Evolutionary conservation across 2,888 invertebrate genomes (phyloP), one percentile per base, ranked within the genome.

Genomic region (Anodontia alba): DNA sequence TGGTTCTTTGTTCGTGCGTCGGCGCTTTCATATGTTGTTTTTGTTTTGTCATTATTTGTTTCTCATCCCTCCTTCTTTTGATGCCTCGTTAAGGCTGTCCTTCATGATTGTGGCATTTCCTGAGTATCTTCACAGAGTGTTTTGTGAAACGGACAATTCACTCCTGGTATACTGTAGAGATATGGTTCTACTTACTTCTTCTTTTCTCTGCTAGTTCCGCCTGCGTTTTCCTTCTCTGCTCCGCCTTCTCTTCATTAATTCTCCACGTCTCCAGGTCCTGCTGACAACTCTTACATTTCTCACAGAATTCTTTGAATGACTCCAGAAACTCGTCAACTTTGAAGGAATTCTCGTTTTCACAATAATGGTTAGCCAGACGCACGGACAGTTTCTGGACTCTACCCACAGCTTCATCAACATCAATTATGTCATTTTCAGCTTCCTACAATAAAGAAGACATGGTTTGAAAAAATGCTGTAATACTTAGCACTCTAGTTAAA

Each of bases 271-370:
- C 97, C 94, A 99, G 98, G 93, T 99, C 95, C 91, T 94, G 93
- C 72, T 92, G 90, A 38, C 94, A 95, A 29, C 90, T 87, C 76
- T 94, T 92, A 26, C 95, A 92, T 81, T 94, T 95, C 69, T 96
- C 96, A 94, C 98, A 98, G 95, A 99, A 98, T 72, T 96, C 96
- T 90, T 97, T 97, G 93, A 99, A 97, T 87, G 98, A 96, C 94
- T 97, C 97, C 92, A 98, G 98, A 93, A 98, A 98, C 94, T 99
- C 99, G 93, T 99, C 98, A 49, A 99, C 95, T 94, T 98, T 98
- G 94, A 99, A 99, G 0, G 97, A 96, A 74, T 96, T 96, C 0
- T 96, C 96, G 92, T 99, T 99, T 94, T 99, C 99, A 94, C 99
- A 99, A 95, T 98, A 98, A 95, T 98, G 99, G 74, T 98, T 97